A percentile compares a stretch with the other conserved stretches of the same genome.
Conservation (phyloP, 2,113 vertebrate species). For the Damaliscus lunatus region DNA sequence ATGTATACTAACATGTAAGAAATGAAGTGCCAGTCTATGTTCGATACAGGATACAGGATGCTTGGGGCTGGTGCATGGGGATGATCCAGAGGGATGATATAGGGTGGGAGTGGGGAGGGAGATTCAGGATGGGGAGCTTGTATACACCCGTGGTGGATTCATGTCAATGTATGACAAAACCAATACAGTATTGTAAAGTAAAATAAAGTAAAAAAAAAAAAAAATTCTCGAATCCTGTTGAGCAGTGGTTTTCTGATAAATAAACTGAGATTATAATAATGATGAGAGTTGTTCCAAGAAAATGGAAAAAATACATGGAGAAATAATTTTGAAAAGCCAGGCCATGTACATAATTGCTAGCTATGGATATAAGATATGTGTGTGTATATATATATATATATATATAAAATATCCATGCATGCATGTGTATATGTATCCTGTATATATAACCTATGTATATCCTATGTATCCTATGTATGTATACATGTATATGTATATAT, state of each 20-base stretch:
- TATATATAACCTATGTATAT: not conserved
- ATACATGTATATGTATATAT: not conserved
- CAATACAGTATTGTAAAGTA: too few relatives aligned
- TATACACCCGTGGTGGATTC: too few relatives aligned
- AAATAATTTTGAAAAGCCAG: conserved; percentile 9
- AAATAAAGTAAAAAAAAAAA: not conserved
- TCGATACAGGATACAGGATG: too few relatives aligned
- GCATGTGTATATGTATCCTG: not conserved
- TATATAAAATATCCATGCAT: not conserved
- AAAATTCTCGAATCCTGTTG: not conserved
- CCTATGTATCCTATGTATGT: not conserved
- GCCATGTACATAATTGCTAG: not conserved
- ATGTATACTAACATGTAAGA: too few relatives aligned
- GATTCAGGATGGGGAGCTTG: too few relatives aligned
- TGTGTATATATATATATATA: not conserved
- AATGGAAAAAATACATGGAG: not conserved
- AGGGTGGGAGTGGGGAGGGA: too few relatives aligned
- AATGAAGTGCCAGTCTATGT: too few relatives aligned
- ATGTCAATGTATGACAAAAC: too few relatives aligned
- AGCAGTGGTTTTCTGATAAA: not conserved
- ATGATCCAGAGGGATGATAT: too few relatives aligned
- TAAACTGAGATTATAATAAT: not conserved
- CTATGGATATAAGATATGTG: not conserved
- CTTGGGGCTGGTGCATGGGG: too few relatives aligned
- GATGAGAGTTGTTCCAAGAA: not conserved